Base-by-base conservation (phyloP, 1,140 invertebrate genomes). In the Brachionus calyciflorus region DNA sequence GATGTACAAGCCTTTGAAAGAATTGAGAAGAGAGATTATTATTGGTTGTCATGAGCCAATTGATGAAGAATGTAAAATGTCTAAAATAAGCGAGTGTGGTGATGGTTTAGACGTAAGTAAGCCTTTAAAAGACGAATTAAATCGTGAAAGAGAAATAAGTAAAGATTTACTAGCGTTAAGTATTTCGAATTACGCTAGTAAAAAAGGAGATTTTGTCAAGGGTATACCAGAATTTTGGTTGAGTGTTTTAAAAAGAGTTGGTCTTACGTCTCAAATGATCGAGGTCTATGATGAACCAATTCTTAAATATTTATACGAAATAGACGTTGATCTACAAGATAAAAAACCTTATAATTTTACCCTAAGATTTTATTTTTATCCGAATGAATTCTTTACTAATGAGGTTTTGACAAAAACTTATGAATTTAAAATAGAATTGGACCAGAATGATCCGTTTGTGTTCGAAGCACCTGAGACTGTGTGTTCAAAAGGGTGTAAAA, bases 381-480 rank as follows among this genome's bases (percentile, higher is more conserved):
- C 92, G 76, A 99, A 99, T 85, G 93, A 97, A 81, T 98, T 91
- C 86, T 99, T 99, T 83, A 90, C 91, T 17, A 96, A 99, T 86
- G 87, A 89, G 10, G 88, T 96, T 33, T 88, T 99, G 77, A 96
- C 92, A 19, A 99, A 99, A 87, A 89, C 93, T 82, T 99, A 99
- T 84, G 89, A 91, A 77, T 92, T 99, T 90, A 93, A 93, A 83
- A 94, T 93, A 82, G 89, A 89, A 65, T 91, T 93, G 14, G 93
- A 98, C 79, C 89, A 91, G 77, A 89, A 91, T 53, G 93, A 96
- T 86, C 94, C 95, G 0, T 93, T 98, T 81, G 90, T 90, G 78
- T 99, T 96, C 87, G 96, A 99, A 87, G 96, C 96, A 10, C 95
- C 96, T 4, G 95, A 97, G 87, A 97, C 99, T 79, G 90, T 91